A percentile compares a stretch with the other conserved stretches of the same genome.
Conservation (phyloP, 1,140 invertebrate species). For the Ladona fulva region DNA sequence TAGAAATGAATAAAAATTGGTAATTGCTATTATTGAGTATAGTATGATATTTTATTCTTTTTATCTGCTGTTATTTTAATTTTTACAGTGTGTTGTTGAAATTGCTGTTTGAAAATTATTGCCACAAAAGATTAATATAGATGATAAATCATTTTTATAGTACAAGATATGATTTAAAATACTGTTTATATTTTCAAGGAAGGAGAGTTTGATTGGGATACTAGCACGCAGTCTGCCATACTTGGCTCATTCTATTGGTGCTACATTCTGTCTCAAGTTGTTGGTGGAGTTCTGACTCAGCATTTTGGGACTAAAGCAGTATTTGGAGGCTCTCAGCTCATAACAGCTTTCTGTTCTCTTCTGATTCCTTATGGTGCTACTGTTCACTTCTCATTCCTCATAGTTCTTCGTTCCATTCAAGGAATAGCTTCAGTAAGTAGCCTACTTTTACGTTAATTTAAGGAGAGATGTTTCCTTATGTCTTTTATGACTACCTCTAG, state of each 20-base stretch:
- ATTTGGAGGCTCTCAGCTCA: conserved; percentile 60
- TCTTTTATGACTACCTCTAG: too few relatives aligned
- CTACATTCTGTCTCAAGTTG: conserved; percentile 55
- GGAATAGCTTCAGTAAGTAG: conserved; percentile 53
- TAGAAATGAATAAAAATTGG: too few relatives aligned
- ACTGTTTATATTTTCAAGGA: conserved; percentile 21
- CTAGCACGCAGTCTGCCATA: conserved; percentile 49
- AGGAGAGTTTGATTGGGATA: conserved; percentile 52
- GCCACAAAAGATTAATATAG: too few relatives aligned
- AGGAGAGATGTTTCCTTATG: too few relatives aligned
- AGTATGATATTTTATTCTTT: too few relatives aligned
- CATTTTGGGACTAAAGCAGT: conserved; percentile 68
- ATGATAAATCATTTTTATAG: too few relatives aligned
- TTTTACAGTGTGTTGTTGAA: too few relatives aligned
- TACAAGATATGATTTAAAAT: too few relatives aligned
- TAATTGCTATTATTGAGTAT: too few relatives aligned
- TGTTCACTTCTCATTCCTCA: conserved; percentile 49
- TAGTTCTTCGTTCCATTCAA: conserved; percentile 51
- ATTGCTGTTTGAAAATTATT: too few relatives aligned
- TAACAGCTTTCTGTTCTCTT: conserved; percentile 57
- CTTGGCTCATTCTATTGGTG: conserved; percentile 63
- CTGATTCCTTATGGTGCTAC: conserved; percentile 53
- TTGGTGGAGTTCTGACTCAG: conserved; percentile 64
- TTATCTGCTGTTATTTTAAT: too few relatives aligned
- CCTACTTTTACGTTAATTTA: neutral